Evolutionary conservation across 2,888 invertebrate species (phyloP).

Genomic region (Pantelozetes paolii): DNA sequence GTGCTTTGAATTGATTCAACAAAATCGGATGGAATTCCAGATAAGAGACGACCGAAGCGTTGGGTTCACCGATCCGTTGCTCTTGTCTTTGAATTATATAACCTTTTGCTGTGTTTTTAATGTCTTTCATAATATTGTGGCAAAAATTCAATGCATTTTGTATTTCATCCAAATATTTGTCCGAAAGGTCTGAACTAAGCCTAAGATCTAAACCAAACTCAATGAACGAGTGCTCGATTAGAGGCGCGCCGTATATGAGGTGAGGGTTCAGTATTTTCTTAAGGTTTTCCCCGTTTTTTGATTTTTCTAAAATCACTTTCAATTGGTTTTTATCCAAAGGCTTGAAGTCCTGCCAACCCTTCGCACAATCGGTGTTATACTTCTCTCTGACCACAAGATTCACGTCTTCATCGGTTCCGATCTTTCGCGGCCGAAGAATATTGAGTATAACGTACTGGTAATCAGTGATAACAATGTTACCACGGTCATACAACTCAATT

Average conservation of each 20-base stretch:
- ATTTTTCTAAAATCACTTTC: conserved; percentile 59
- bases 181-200: conserved; percentile 60
- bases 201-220: conserved; percentile 64
- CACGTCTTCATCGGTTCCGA: conserved; percentile 69
- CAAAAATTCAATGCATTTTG: conserved; percentile 63
- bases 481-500: conserved; percentile 88
- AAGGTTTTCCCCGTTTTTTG: conserved; percentile 69
- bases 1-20: conserved; percentile 66
- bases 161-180: conserved; percentile 57
- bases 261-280: conserved; percentile 76
- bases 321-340: conserved; percentile 57
- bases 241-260: conserved; percentile 79
- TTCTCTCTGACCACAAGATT: conserved; percentile 88
- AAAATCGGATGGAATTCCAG: conserved; percentile 89
- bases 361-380: conserved; percentile 75
- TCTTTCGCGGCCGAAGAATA: conserved; percentile 83
- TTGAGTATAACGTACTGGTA: conserved; percentile 81
- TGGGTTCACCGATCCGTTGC: conserved; percentile 55
- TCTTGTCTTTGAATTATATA: conserved; percentile 82
- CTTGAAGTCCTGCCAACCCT: conserved; percentile 53
- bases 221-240: conserved; percentile 83
- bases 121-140: conserved; percentile 62
- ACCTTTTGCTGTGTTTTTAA: conserved; percentile 64
- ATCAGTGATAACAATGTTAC: conserved; percentile 93
- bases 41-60: conserved; percentile 58